Base-by-base conservation (phyloP, 2,888 invertebrate genomes). In the Dasysyrphus tricinctus region DNA sequence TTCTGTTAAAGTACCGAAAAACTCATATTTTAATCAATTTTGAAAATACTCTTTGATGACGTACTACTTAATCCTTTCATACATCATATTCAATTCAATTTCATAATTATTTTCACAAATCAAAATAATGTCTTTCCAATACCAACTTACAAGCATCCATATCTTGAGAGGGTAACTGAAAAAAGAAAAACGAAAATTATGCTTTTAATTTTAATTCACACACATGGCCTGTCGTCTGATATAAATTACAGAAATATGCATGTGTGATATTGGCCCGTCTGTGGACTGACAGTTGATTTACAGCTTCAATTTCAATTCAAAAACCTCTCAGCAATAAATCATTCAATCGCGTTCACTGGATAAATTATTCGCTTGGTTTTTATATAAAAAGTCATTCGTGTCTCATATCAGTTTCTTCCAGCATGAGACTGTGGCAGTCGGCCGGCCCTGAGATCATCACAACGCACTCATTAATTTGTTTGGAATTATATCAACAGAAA, bases 311-410 rank as follows among this genome's bases (percentile, higher is more conserved):
- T 86, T 86, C 82, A 79, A 82, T 82, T 86, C 75, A 75, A 79
- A 86, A 86, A 79, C 82, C 86, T 82, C 67, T 86, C 86, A 76
- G 72, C 86, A 57, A 86, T 86, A 86, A 86, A 86, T 86, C 86
- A 86, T 82, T 86, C 86, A 82, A 86, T 86, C 86, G 75, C 70
- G 82, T 67, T 81, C 63, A 49, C 70, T 42, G 81, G 82, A 75
- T 82, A 82, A 81, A 82, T 86, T 54, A 86, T 70, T 74, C 70
- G 77, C 69, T 81, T 61, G 80, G 61, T 19, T 61, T 72, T 78
- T 65, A 37, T 61, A 57, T 5, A 3, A 2, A 37, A 34, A 70
- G 75, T 80, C 72, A 79, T 81, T 86, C 86, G 86, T 86, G 86
- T 82, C 59, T 56, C 57, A 79, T 86, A 86, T 86, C 86, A 75